Conservation (phyloP, 2,113 vertebrate species). For the Camelus dromedarius region DNA sequence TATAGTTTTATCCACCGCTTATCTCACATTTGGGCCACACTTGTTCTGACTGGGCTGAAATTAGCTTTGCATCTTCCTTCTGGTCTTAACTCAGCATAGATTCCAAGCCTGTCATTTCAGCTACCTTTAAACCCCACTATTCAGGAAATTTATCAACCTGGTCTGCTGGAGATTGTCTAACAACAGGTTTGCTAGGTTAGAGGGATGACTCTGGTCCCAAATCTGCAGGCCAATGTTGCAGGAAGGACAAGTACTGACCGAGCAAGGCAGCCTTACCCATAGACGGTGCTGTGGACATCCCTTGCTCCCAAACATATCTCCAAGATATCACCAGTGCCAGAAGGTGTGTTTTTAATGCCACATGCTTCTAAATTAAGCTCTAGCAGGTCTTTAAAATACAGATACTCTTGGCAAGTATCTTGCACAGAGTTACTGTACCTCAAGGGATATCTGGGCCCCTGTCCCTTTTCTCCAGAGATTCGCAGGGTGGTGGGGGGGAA, state of each 20-base stretch:
- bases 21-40: not conserved
- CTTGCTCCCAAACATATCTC: not conserved
- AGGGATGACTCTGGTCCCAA: not conserved
- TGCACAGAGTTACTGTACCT: not conserved
- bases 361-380: not conserved
- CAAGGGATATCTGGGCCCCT: not conserved
- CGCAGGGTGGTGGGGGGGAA: too few species aligned
- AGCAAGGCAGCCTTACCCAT: not conserved
- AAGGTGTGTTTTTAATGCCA: not conserved
- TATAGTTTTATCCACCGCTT: not conserved
- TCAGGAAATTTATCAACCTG: constrained; percentile 51
- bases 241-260: not conserved
- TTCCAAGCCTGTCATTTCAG: not conserved
- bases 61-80: not conserved
- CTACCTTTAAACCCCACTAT: constrained; percentile 29
- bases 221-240: not conserved
- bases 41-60: not conserved
- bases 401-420: not conserved
- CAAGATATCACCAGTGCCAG: not conserved
- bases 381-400: constrained; percentile 46
- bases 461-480: not conserved
- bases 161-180: not conserved
- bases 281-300: not conserved
- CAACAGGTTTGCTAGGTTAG: constrained; percentile 3
- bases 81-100: not conserved